Conservation (phyloP, 2,888 invertebrate genomes). For the Rhamphomyia laevipes region DNA sequence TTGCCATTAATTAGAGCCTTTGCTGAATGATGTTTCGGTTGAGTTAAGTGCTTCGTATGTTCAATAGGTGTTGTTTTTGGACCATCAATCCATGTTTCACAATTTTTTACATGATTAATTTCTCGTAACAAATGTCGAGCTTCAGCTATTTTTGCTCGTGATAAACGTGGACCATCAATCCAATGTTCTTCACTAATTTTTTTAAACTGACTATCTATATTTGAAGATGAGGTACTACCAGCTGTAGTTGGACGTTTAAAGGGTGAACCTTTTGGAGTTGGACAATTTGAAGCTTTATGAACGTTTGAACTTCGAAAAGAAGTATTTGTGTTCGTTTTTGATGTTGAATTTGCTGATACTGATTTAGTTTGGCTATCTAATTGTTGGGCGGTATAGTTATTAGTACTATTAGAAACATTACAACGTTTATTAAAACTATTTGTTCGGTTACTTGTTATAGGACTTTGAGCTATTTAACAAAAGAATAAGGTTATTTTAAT, state of each 20-base stretch:
- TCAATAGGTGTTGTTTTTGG: constrained; percentile 56
- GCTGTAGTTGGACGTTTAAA: constrained; percentile 36
- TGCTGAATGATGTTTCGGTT: constrained; percentile 9
- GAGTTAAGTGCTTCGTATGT: background rate
- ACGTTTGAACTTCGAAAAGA: constrained; percentile 20
- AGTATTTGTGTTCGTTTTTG: constrained; percentile 25
- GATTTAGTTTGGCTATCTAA: constrained; percentile 37
- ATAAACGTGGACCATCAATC: constrained; percentile 91
- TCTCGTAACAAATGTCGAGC: constrained; percentile 70
- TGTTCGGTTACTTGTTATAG: constrained; percentile 22
- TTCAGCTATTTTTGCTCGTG: constrained; percentile 69
- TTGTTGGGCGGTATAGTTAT: constrained; percentile 15
- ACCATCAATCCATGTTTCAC: constrained; percentile 93
- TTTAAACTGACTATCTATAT: constrained; percentile 29
- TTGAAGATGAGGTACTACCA: constrained; percentile 5
- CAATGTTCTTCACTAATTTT: constrained; percentile 77
- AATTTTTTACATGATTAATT: constrained; percentile 60
- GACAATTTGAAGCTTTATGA: constrained; percentile 35
- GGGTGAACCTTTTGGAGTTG: constrained; percentile 44
- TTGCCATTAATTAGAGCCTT: constrained; percentile 34
- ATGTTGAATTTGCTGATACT: constrained; percentile 17
- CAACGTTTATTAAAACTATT: constrained; percentile 28
- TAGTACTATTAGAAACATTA: constrained; percentile 17
- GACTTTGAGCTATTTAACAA: constrained; percentile 22
- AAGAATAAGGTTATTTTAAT: background rate